A percentile compares a stretch with the other conserved stretches of the same genome.
Evolutionary conservation across 2,888 invertebrate genomes (phyloP).

Genomic region (Automeris io): DNA sequence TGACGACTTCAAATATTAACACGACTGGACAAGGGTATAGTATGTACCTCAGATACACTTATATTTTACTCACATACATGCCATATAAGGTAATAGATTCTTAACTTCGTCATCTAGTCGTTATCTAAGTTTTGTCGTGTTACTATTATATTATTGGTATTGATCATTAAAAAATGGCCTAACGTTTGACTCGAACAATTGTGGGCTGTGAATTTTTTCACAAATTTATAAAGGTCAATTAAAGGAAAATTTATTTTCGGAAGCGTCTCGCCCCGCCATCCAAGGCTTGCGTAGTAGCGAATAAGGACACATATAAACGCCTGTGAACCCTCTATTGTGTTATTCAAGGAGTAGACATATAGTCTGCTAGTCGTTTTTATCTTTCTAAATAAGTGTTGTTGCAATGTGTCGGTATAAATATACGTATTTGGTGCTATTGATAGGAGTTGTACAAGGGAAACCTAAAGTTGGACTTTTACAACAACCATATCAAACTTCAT

Average conservation of each 20-base stretch:
- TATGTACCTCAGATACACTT: too few species aligned
- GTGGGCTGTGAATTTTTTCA: constrained; percentile 69
- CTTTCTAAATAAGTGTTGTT: constrained; percentile 14
- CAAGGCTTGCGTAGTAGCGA: constrained; percentile 53
- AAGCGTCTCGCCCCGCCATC: constrained; percentile 36
- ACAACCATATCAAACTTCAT: constrained; percentile 61
- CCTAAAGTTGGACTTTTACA: constrained; percentile 40
- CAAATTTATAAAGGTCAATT: constrained; percentile 30
- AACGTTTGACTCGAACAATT: too few species aligned
- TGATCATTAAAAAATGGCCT: too few species aligned
- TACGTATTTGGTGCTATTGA: constrained; percentile 37
- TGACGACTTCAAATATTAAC: too few species aligned
- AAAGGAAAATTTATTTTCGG: constrained; percentile 68
- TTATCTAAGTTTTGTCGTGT: neutral
- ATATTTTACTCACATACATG: too few species aligned
- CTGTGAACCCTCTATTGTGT: constrained; percentile 52
- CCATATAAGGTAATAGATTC: too few species aligned
- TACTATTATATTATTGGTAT: neutral
- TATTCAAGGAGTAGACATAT: constrained; percentile 52
- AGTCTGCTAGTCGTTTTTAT: constrained; percentile 39
- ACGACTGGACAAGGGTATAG: too few species aligned
- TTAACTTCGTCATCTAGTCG: too few species aligned
- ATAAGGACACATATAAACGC: constrained; percentile 74
- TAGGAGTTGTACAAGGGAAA: constrained; percentile 36
- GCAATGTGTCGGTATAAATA: constrained; percentile 44